Evolutionary conservation across 2,888 invertebrate species (phyloP).

Genomic region (Andrena trimmerana): DNA sequence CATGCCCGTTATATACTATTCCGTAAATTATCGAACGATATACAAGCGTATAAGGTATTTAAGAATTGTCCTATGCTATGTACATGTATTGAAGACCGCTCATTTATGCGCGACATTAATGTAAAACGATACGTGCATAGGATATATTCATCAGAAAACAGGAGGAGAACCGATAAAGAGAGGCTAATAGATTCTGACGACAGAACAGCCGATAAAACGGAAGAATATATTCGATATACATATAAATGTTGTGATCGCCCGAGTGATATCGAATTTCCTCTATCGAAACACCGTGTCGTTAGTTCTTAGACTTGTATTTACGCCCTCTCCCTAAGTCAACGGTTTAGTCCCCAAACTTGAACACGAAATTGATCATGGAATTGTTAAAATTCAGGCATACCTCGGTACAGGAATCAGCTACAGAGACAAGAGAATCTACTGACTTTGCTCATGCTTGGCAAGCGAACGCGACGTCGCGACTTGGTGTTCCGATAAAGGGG

Average conservation of each 20-base stretch:
- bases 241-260: constrained; percentile 7
- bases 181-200: not conserved
- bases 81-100: constrained; percentile 30
- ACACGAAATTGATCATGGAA: too few species aligned
- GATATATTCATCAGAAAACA: constrained; percentile 6
- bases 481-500: constrained; percentile 20
- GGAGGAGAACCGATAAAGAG: not conserved
- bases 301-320: not conserved
- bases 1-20: constrained; percentile 44
- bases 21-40: constrained; percentile 50
- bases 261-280: constrained; percentile 6
- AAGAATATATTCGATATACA: not conserved
- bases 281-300: constrained; percentile 22
- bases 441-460: not conserved
- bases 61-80: constrained; percentile 25
- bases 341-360: not conserved
- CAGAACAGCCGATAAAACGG: not conserved
- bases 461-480: not conserved
- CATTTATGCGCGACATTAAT: constrained; percentile 27
- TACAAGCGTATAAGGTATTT: constrained; percentile 32
- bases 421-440: too few species aligned
- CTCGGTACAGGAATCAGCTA: too few species aligned
- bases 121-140: constrained; percentile 7
- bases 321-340: not conserved
- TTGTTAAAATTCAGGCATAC: too few species aligned